These are phyloP conservation scores for Toxotes chatareus DNA, from an alignment of 2,113 vertebrate genomes.

Conservation along the genomic window DNA sequence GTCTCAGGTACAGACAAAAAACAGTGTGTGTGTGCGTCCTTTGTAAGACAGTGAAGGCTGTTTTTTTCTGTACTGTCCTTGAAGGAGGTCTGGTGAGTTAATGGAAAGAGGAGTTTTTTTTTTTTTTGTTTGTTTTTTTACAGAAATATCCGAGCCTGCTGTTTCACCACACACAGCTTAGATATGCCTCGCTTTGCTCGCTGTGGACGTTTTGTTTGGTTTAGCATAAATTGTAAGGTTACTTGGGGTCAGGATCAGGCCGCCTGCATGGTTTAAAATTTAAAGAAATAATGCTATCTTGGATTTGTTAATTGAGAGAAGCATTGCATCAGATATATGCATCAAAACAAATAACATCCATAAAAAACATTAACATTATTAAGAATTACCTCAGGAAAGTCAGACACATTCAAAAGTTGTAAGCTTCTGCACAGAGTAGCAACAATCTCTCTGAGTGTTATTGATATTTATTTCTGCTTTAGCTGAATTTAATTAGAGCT, in stretches of 20 bases:
- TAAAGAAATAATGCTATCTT: not conserved
- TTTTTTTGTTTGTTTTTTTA: not conserved
- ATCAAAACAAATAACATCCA: too few relatives aligned
- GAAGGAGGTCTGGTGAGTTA: not conserved
- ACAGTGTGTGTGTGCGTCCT: not conserved
- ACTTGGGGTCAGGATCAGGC: not conserved
- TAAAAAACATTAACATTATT: too few relatives aligned
- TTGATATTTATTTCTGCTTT: too few relatives aligned
- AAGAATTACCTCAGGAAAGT: too few relatives aligned
- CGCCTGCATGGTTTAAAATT: too few relatives aligned
- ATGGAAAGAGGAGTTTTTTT: not conserved
- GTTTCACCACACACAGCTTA: not conserved
- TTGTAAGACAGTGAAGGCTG: not conserved
- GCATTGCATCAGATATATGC: too few relatives aligned
- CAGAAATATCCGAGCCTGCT: not conserved
- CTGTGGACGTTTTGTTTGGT: not conserved
- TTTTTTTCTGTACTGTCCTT: slow-evolving; percentile 7
- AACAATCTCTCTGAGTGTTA: too few relatives aligned
- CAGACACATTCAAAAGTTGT: too few relatives aligned
- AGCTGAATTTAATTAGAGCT: not conserved
- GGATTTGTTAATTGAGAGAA: too few relatives aligned
- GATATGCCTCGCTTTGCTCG: not conserved
- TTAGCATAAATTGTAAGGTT: not conserved
- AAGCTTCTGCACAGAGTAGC: too few relatives aligned
- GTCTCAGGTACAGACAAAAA: not conserved